Evolutionary conservation across 2,113 vertebrate genomes (phyloP), one percentile per base, ranked within the genome.

Genomic region (Periophthalmus modestus): DNA sequence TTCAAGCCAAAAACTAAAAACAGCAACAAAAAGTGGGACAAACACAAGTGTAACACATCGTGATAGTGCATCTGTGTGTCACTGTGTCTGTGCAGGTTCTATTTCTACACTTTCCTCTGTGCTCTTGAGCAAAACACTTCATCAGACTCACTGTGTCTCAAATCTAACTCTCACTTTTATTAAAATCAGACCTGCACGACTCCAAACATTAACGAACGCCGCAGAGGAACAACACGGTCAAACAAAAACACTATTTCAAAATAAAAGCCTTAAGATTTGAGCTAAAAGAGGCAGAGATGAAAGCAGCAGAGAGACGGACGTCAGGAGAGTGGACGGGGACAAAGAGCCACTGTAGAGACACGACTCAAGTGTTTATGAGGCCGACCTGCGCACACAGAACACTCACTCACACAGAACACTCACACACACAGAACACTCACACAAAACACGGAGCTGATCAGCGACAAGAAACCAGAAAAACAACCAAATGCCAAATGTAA

Each of bases 291-390:
- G n/a, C n/a, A n/a, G n/a, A 81, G 80, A 83, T 74, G 76, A 81
- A 82, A 78, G 39, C 48, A 69, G 34, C 54, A 71, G 74, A n/a
- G n/a, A n/a, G n/a, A n/a, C n/a, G n/a, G 66, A 24, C 54, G 33
- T 12, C 46, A 58, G 77, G 72, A 54, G 68, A 75, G 73, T 39
- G 13, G 71, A 69, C 5, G 2, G 3, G 33, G 59, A 86, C 74
- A 90, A 86, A 67, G 63, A 71, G 13, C 68, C 58, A 71, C 77
- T 83, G 80, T 82, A 10, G 16, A 69, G 70, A 65, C 33, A 43
- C 58, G 65, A 77, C 34, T 62, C 50, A 74, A 83, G 83, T 71
- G 83, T 68, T 66, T 36, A 28, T 73, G 58, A 68, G 81, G 79
- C 58, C 61, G 46, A 57, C 71, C 77, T 74, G 76, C 46, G 76